Evolutionary conservation across 2,888 invertebrate genomes (phyloP), one percentile per base, ranked within the genome.

Genomic region (Diploptera punctata): DNA sequence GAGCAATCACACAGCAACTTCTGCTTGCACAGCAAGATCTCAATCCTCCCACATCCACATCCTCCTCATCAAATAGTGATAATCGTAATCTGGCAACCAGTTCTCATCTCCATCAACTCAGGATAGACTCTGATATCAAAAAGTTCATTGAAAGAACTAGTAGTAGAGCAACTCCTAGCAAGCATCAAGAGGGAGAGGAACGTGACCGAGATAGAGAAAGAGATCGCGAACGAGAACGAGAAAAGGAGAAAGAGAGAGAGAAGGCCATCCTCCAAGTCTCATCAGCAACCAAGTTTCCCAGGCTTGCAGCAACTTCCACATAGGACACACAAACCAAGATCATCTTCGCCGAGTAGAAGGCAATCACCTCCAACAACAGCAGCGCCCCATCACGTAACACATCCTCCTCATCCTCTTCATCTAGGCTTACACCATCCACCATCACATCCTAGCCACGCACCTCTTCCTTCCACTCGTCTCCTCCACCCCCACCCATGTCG

Each of bases 1-100:
- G 94, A 82, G 92, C 93, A 77, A 90, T 93, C 80, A 91, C 92
- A 77, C 91, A 91, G 78, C 90, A 86, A 84, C 87, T 81, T 83
- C 87, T 81, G 80, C 86, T 82, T 78, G 88, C 83, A 71, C 76
- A 78, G 67, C 75, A 78, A 57, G 78, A 77, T 21, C 29, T 74
- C 16, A 67, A 61, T 69, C 73, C 71, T 54, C 70, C 72, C 72
- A 33, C 70, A 52, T 67, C 70, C 61, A 71, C 62, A n/a, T 26
- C 49, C 5, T 49, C 84, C 84, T 79, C 83, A 84, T 79, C 83
- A 84, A 78, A 82, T 84, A 74, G 78, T 24, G 68, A 57, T 3
- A 26, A 16, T 43, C 52, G 68, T 1, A 83, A 21, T 4, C 43
- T 29, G 19, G 44, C 65, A 10, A 61, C 33, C 9, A 29, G 75